Evolutionary conservation across 2,113 vertebrate species (phyloP).

Genomic region (Prochilodus magdalenae): DNA sequence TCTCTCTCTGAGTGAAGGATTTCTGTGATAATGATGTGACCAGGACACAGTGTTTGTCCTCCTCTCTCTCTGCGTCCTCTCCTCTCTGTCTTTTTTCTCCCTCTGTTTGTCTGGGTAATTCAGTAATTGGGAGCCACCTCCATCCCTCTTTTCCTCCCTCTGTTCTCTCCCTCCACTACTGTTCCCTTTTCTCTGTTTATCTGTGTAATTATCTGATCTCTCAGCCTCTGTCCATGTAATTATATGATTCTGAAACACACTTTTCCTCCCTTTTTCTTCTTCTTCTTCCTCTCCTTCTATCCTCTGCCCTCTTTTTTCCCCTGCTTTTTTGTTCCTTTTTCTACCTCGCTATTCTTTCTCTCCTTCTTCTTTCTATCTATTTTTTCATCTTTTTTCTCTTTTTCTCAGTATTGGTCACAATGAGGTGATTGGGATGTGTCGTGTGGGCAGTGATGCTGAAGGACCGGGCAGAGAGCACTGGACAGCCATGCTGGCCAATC

Average conservation of each 20-base stretch:
- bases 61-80: too few relatives aligned
- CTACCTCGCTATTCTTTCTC: not conserved
- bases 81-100: not conserved
- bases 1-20: constrained; percentile 20
- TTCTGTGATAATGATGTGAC: constrained; percentile 8
- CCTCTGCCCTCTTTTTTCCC: too few relatives aligned
- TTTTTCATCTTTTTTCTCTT: not conserved
- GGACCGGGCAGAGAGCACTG: constrained; percentile 91
- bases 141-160: constrained; percentile 33
- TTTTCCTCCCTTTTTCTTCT: not conserved
- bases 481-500: constrained; percentile 91
- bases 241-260: constrained; percentile 13
- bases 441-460: constrained; percentile 86
- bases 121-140: constrained; percentile 44
- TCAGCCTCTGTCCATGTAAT: constrained; percentile 37
- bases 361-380: constrained; percentile 17
- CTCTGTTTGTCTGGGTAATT: constrained; percentile 41
- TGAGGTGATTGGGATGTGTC: constrained; percentile 93
- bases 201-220: constrained; percentile 51
- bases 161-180: constrained; percentile 28
- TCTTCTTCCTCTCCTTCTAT: not conserved
- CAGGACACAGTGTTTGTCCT: not conserved
- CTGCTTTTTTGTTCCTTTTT: not conserved
- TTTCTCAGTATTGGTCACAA: constrained; percentile 85
- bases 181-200: constrained; percentile 33